Base-by-base conservation (phyloP, 1,140 invertebrate genomes). In the Sesamia nonagrioides region DNA sequence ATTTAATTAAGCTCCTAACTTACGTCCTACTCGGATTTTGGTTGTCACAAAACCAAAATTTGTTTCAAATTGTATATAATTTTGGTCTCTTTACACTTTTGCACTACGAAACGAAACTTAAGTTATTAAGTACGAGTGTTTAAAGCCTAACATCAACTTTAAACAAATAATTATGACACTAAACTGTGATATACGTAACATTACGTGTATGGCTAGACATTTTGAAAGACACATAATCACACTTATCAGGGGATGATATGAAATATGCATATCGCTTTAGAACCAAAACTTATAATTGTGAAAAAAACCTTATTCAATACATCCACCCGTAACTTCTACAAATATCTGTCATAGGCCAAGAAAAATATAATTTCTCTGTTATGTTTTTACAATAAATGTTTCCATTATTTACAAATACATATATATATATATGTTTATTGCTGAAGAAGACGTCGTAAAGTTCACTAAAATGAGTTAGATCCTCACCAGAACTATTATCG, bases 321-420 rank as follows among this genome's bases (percentile, higher is more conserved):
- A 79, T 86, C 82, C 83, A 91, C 81, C 86, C 84, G 84, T 87
- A 88, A 88, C 79, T 87, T 86, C 83, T 89, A 91, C 80, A 88
- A 88, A 87, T 89, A 88, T 91, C 78, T 91, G 84, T 88, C 86
- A 88, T 88, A 85, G 81, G 86, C 79, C 90, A 91, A 93, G 91
- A 94, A 94, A 93, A 94, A 94, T 94, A 94, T 94, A 94, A 88
- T 89, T 89, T 87, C 88, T 94, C 89, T 93, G 89, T 90, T 84
- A 86, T 84, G 81, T 92, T 92, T 93, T 88, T 93, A 92, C 90
- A 92, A 91, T 93, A 91, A 90, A 90, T 87, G 87, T 73, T 91
- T 92, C 81, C 82, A 86, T 87, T 94, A 94, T 93, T 93, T 93
- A 93, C 92, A 93, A 88, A 88, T 92, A 92, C 85, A 84, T 92